phyloP scores from a whole-genome alignment of 2,113 vertebrate species.

The Vombatus ursinus region DNA sequence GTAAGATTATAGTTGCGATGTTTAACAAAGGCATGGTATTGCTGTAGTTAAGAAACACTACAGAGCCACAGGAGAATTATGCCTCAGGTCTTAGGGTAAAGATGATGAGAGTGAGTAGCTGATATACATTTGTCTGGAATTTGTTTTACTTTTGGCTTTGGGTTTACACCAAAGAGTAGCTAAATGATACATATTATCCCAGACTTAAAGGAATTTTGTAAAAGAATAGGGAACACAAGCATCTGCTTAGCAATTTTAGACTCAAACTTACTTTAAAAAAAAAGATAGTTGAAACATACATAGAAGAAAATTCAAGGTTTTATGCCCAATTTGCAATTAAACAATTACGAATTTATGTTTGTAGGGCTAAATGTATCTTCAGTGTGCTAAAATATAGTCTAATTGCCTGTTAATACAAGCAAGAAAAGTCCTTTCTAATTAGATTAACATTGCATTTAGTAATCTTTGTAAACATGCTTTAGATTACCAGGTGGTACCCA shows the following conservation, averaged over 20 bases:
- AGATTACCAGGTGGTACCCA: constrained; percentile 60
- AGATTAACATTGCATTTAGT: constrained; percentile 70
- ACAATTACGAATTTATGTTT: constrained; percentile 77
- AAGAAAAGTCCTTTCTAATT: constrained; percentile 64
- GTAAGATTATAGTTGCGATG: constrained; percentile 37
- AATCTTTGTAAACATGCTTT: constrained; percentile 65
- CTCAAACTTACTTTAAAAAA: constrained; percentile 68
- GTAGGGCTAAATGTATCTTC: constrained; percentile 71
- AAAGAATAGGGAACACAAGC: constrained; percentile 51
- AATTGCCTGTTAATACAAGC: constrained; percentile 74
- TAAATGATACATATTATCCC: constrained; percentile 74
- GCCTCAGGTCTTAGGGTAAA: constrained; percentile 36
- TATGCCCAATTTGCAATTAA: constrained; percentile 74
- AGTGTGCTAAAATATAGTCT: constrained; percentile 74
- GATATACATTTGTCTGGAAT: constrained; percentile 71
- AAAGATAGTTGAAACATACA: constrained; percentile 76
- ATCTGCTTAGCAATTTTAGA: constrained; percentile 70
- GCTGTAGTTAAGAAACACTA: constrained; percentile 31
- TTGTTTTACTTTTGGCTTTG: constrained; percentile 74
- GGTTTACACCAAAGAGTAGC: constrained; percentile 70
- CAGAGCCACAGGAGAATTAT: constrained; percentile 51
- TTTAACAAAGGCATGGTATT: constrained; percentile 44
- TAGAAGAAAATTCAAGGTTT: constrained; percentile 73
- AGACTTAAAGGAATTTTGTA: constrained; percentile 62
- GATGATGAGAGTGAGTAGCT: constrained; percentile 51